phyloP scores from a whole-genome alignment of 1,140 invertebrate genomes.

The Lasioglossum albipes region DNA sequence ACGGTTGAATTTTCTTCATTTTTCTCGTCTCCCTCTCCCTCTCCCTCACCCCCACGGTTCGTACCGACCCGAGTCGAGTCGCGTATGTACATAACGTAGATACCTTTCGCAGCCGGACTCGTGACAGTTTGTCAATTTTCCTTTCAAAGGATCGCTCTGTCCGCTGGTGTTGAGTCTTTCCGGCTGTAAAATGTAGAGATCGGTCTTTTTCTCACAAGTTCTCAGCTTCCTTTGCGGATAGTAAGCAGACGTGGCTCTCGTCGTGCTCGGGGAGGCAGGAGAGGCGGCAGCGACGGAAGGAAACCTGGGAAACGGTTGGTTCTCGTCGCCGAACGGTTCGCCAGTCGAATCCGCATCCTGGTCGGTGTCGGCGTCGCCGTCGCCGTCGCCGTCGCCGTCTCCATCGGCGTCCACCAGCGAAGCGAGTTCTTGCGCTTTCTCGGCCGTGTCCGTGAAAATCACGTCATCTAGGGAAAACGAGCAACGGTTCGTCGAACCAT shows the following conservation, averaged over 20 bases:
- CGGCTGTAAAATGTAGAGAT: slow-evolving; percentile 92
- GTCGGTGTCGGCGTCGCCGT: too few species aligned
- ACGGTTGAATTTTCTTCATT: too few species aligned
- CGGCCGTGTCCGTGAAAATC: slow-evolving; percentile 27
- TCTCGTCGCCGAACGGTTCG: slow-evolving; percentile 64
- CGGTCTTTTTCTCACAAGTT: slow-evolving; percentile 92
- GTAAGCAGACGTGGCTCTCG: slow-evolving; percentile 71
- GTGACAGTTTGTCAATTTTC: slow-evolving; percentile 95
- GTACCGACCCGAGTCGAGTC: too few species aligned
- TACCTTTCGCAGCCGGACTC: slow-evolving; percentile 93
- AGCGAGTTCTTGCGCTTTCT: slow-evolving; percentile 26
- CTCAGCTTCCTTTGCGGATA: slow-evolving; percentile 80
- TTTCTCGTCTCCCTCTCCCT: too few species aligned
- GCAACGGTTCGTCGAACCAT: too few species aligned
- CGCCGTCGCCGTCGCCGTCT: not conserved
- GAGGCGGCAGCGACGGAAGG: slow-evolving; percentile 69
- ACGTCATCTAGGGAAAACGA: slow-evolving; percentile 16
- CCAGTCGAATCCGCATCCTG: slow-evolving; percentile 63
- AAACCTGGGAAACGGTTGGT: slow-evolving; percentile 59
- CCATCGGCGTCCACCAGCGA: not conserved
- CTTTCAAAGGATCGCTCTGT: slow-evolving; percentile 88
- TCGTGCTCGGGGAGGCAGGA: slow-evolving; percentile 73
- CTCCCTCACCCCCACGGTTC: too few species aligned
- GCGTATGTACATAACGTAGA: too few species aligned
- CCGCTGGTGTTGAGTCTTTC: slow-evolving; percentile 89